Percentiles rank a stretch among this genome's conserved stretches.
These are phyloP conservation scores for Rhineura floridana DNA, from an alignment of 2,113 vertebrate species.

Conservation along the genomic window DNA sequence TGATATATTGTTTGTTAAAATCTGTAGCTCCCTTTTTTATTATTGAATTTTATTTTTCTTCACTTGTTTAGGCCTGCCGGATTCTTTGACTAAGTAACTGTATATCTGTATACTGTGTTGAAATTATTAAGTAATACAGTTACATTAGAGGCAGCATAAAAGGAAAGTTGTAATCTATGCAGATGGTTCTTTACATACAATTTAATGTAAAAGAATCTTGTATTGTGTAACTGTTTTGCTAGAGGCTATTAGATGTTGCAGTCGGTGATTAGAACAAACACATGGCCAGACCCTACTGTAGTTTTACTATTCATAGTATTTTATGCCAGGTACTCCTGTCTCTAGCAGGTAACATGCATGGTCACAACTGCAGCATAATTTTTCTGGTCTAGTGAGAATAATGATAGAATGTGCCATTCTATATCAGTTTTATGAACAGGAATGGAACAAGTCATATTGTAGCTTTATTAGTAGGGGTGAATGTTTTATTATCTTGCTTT, in stretches of 20 bases:
- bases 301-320: neutral
- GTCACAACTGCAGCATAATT: neutral
- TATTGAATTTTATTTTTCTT: neutral
- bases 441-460: neutral
- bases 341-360: neutral
- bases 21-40: neutral
- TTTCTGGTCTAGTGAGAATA: neutral
- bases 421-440: neutral
- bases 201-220: neutral
- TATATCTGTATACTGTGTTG: neutral
- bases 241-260: neutral
- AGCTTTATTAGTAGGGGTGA: neutral
- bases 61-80: neutral
- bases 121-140: neutral
- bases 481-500: neutral
- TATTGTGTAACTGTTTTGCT: neutral
- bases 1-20: neutral
- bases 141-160: neutral
- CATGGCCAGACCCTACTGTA: too few relatives aligned
- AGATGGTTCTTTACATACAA: neutral
- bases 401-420: neutral
- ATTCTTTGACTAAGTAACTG: neutral
- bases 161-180: neutral
- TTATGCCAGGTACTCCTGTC: neutral
- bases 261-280: neutral